Evolutionary conservation across 1,140 invertebrate genomes (phyloP), one percentile per base, ranked within the genome.

Genomic region (Ephestia elutella): DNA sequence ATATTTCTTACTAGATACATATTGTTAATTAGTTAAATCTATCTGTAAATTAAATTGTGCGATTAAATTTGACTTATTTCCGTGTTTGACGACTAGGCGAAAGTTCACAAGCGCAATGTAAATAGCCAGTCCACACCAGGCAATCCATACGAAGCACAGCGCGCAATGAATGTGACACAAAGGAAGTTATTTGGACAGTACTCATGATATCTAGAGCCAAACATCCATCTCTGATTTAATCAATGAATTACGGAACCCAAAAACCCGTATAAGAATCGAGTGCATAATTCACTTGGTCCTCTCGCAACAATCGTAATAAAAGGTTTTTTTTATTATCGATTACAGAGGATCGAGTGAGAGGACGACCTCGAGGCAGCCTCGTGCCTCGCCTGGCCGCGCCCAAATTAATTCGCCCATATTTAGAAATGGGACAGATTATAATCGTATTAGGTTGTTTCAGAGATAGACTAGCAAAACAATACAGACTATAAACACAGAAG

Each of bases 351-450:
- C 66, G 65, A 68, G 70, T 65, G 68, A 78, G 71, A 70, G 66
- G 69, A 7, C 56, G 76, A 74, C 78, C 79, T 82, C 72, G 76
- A 38, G 18, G 9, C 68, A 75, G 71, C 71, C 78, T 80, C 70
- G 65, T 69, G 71, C 71, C 78, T 80, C 70, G 65, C 70, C 51
- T 51, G 53, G 54, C 59, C 57, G 63, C 57, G 49, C 25, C 67
- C 30, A 79, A 79, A 80, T 80, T 77, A 78, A 78, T 81, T 77
- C 73, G 62, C 62, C 71, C 73, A 65, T 75, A 73, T 75, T 76
- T 78, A 79, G 73, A 76, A 75, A 61, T 61, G 64, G 30, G 56
- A 62, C 66, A 63, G 63, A 80, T 80, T 74, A 72, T 53, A 71
- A 78, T 70, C 70, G 63, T 76, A 64, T 71, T 68, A 69, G 62